A percentile compares a stretch with the other conserved stretches of the same genome.
phyloP scores from a whole-genome alignment of 2,888 invertebrate genomes.

The Ectropis crepuscularia region DNA sequence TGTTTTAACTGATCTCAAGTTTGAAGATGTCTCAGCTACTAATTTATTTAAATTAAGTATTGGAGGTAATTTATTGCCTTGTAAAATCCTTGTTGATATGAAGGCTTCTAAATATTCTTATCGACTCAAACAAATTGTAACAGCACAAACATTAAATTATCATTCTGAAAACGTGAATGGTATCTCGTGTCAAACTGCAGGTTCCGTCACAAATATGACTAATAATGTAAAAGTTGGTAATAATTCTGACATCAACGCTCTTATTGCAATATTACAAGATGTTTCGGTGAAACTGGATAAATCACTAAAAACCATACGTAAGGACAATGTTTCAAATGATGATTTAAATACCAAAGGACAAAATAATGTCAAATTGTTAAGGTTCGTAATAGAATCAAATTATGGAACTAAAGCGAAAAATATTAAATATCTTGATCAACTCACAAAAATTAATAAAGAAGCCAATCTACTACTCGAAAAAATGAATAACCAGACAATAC shows the following conservation, averaged over 20 bases:
- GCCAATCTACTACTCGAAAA: constrained; percentile 23
- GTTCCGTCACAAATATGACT: constrained; percentile 19
- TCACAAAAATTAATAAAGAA: constrained; percentile 24
- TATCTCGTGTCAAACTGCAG: constrained; percentile 37
- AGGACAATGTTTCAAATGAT: constrained; percentile 18
- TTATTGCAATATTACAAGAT: constrained; percentile 31
- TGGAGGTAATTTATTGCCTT: constrained; percentile 43
- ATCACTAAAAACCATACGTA: constrained; percentile 22
- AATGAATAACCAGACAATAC: constrained; percentile 24
- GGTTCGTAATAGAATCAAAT: constrained; percentile 24
- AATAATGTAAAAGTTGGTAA: constrained; percentile 13
- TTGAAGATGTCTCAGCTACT: constrained; percentile 32
- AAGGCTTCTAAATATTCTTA: constrained; percentile 31
- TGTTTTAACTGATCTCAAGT: constrained; percentile 32
- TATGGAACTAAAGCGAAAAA: constrained; percentile 23
- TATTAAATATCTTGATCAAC: constrained; percentile 15
- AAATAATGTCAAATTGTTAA: constrained; percentile 18
- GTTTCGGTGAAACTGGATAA: constrained; percentile 27
- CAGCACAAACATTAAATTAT: constrained; percentile 25
- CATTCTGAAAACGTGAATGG: constrained; percentile 42
- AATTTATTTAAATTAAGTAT: constrained; percentile 34
- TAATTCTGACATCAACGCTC: constrained; percentile 20
- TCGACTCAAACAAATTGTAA: constrained; percentile 25
- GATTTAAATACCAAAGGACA: constrained; percentile 15
- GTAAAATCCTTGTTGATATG: constrained; percentile 37